A percentile compares a stretch with the other conserved stretches of the same genome.
Evolutionary conservation across 2,113 vertebrate genomes (phyloP).

Genomic region (Pleuronectes platessa): DNA sequence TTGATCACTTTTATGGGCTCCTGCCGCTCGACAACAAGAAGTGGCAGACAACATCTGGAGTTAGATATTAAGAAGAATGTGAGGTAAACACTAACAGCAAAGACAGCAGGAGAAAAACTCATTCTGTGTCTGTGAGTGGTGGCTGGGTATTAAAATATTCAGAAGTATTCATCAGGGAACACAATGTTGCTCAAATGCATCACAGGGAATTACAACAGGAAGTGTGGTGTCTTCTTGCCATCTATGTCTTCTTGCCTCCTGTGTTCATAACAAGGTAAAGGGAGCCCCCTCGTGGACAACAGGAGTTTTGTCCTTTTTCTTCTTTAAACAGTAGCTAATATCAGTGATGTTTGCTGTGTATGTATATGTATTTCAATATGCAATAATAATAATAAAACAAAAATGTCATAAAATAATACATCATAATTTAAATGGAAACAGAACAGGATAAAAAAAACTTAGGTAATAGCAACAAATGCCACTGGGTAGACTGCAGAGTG

Average conservation of each 20-base stretch:
- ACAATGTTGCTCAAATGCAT: constrained; percentile 5
- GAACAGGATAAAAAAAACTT: too few species aligned
- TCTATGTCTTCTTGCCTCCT: not conserved
- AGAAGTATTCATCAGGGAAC: constrained; percentile 5
- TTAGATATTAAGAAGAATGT: not conserved
- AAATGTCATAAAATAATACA: too few species aligned
- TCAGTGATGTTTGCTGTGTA: not conserved
- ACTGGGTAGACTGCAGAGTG: too few species aligned
- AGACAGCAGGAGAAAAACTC: not conserved
- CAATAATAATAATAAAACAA: not conserved
- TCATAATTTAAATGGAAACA: too few species aligned
- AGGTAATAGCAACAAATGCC: too few species aligned
- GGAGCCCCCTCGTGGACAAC: constrained; percentile 70
- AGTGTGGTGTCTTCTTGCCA: not conserved
- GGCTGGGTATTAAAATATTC: not conserved
- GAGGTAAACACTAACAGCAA: not conserved
- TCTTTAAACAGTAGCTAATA: not conserved
- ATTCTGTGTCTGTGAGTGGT: not conserved
- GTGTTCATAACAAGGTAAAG: constrained; percentile 49
- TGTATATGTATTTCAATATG: not conserved
- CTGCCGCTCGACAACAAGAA: not conserved
- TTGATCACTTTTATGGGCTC: not conserved
- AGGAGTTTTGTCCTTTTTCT: not conserved
- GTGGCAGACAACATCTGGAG: constrained; percentile 8
- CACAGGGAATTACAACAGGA: constrained; percentile 1